Base-by-base conservation (phyloP, 1,140 invertebrate species). In the Plutomurus gul region DNA sequence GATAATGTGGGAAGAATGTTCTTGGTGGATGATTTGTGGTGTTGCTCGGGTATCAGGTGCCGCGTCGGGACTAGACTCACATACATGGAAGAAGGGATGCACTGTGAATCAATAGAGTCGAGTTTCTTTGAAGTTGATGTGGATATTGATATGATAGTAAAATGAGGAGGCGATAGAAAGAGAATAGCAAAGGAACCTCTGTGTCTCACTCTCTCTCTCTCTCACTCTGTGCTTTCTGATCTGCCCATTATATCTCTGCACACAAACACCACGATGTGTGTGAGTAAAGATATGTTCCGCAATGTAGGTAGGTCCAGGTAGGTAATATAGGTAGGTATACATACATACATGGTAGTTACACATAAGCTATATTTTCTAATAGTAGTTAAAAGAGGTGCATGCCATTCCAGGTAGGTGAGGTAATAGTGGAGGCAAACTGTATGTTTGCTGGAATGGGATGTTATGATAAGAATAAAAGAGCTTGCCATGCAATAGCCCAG, bases 131-230 rank as follows among this genome's bases (percentile, higher is more conserved):
- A 65, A 65, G 56, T 65, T 27, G 11, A 36, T 36, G 56, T 65
- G 25, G 56, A 65, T 65, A 65, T 65, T 65, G 56, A 65, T 65
- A 65, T 65, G 56, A 65, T 65, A 65, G 56, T 65, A 65, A 33
- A 30, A 65, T 33, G 56, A 65, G 56, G 56, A 65, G 56, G 56
- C 56, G 56, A 65, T 65, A 65, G 56, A 33, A 65, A 65, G 27
- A 65, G 27, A 60, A 60, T 60, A 65, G 56, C 49, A 22, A 56
- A 20, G 22, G 11, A 65, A 36, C 30, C 18, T 65, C 56, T 33
- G 27, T 6, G 11, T 60, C 25, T 60, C 33, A 11, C 56, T 65
- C 36, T 65, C 27, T 65, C 30, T 36, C 56, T 30, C 30, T 30
- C 16, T 43, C 27, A 65, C 36, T 33, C 36, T 33, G 27, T 65